Base-by-base conservation (phyloP, 2,797 vertebrate species). In the Eulemur coronatus region DNA sequence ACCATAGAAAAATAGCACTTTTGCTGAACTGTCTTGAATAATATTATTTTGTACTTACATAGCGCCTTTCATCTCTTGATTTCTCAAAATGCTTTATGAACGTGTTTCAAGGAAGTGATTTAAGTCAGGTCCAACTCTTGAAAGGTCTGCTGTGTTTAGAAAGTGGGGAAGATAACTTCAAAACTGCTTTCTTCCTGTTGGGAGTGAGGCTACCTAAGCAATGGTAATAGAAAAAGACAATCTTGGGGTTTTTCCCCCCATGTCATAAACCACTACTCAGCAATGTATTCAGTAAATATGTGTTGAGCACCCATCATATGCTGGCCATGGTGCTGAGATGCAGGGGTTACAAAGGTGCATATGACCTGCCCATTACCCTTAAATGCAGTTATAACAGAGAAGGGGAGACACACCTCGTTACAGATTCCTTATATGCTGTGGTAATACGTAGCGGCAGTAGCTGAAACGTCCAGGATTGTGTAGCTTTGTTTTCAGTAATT, bases 61-160 rank as follows among this genome's bases (percentile, higher is more conserved):
- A 98, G 97, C 96, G 97, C 97, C 97, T 97, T 98, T 96, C 96
- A 97, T 96, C 65, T 95, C 48, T 70, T 87, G 86, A 80, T 93
- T 87, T 97, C 95, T 95, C 96, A 97, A 97, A 98, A 96, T 98
- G 98, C 96, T 98, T 97, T 93, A 87, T 73, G 80, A 84, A 55
- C 33, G 41, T 69, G 65, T 79, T 87, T 75, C 43, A 63, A 93
- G 84, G 33, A 95, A 84, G 17, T 72, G 76, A 55, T 91, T 75
- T 18, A 91, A 35, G 50, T 88, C 48, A 35, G 70, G 35, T 46
- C 78, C 61, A 63, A 4, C n/a, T 90, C 70, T 38, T 81, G 70
- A 59, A 2, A 48, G 55, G 50, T 72, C 18, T 86, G 10, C n/a
- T 91, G 20, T 73, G 30, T 67, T 84, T 72, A 87, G 65, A 93